Base-by-base conservation (phyloP, 2,797 vertebrate genomes). In the Labroides dimidiatus region DNA sequence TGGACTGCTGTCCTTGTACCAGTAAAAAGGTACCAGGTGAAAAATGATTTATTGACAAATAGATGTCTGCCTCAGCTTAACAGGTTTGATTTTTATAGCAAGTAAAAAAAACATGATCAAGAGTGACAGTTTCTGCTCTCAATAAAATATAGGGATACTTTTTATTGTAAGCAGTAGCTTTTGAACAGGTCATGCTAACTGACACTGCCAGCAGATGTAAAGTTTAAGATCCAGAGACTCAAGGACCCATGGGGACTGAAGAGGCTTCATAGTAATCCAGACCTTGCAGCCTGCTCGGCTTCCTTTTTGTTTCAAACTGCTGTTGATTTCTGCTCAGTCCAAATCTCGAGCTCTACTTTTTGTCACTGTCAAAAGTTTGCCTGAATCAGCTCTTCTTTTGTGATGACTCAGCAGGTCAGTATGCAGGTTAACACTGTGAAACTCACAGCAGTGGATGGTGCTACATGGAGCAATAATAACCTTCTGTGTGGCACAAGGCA, bases 341-440 rank as follows among this genome's bases (percentile, higher is more conserved):
- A 21, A 57, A 56, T 58, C 55, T 57, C 9, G 54, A 41, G 45
- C 44, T 64, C 24, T 50, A 69, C 52, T 72, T 86, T 77, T 64
- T 70, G 65, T 80, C 81, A 81, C 42, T 77, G 77, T 80, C 73
- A 85, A 41, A 61, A 52, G 50, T 85, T 79, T 82, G 66, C 64
- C 65, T 68, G 75, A 69, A 77, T 90, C 84, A 85, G 77, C 79
- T 37, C 41, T 82, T 81, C n/a, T 12, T 62, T 78, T 3, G 1
- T 72, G 75, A 84, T 85, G 69, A 64, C 84, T 89, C 87, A 85
- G 85, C 86, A 86, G 63, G 50, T 79, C 36, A 20, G 63, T 21
- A 30, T 45, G 42, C 33, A 9, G 72, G 78, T 75, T 74, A 69
- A 44, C 27, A 56, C 20, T 55, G 54, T 56, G 42, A 63, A 54